Percentiles rank a stretch among this genome's conserved stretches.
phyloP scores from a whole-genome alignment of 2,113 vertebrate species.

The Erythrocebus patas region DNA sequence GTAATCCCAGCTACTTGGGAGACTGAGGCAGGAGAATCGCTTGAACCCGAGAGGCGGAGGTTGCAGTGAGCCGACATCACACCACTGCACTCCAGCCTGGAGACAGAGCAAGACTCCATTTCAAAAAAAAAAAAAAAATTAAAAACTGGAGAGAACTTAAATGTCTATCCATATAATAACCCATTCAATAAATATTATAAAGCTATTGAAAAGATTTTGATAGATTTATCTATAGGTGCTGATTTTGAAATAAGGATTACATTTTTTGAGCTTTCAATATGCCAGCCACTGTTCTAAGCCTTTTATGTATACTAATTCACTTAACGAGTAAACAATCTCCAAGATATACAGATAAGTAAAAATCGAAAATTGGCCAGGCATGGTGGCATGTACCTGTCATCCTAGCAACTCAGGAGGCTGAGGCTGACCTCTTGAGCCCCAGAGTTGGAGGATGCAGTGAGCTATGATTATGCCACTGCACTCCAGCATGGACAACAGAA shows the following conservation, averaged over 20 bases:
- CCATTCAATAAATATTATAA: background rate
- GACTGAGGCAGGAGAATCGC: no score
- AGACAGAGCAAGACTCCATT: no score
- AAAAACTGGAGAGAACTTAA: background rate
- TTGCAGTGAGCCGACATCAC: no score
- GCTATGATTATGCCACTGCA: no score
- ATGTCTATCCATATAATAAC: background rate
- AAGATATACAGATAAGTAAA: background rate
- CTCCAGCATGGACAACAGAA: no score
- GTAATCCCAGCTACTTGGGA: no score
- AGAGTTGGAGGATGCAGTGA: no score
- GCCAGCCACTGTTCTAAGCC: background rate
- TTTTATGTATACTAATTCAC: background rate
- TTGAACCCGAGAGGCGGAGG: no score
- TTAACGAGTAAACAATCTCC: background rate
- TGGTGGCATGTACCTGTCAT: no score
- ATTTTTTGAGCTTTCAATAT: slow-evolving; percentile 21
- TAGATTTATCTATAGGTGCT: background rate
- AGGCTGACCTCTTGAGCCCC: no score
- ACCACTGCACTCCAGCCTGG: no score
- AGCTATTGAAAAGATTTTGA: background rate
- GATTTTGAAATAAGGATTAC: background rate
- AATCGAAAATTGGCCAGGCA: background rate
- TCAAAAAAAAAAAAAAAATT: background rate
- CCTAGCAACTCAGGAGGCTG: no score